phyloP scores from a whole-genome alignment of 2,888 invertebrate species.

The Microctonus aethiopoides region DNA sequence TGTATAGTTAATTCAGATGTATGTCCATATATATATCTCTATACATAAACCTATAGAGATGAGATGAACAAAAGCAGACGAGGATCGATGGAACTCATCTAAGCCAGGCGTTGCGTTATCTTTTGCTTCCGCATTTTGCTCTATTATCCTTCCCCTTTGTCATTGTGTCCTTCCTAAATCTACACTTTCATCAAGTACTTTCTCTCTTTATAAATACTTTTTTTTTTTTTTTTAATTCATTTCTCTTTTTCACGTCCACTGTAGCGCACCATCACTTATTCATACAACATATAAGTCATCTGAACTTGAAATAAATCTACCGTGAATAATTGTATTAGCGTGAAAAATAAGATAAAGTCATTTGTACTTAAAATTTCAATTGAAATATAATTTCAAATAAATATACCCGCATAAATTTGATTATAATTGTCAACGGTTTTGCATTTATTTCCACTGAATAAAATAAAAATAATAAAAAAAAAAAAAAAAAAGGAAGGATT shows the following conservation, averaged over 20 bases:
- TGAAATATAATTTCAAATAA: not conserved
- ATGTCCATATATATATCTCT: constrained; percentile 30
- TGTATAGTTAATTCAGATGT: constrained; percentile 60
- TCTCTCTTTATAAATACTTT: too few species aligned
- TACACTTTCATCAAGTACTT: too few species aligned
- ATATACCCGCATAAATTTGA: constrained; percentile 21
- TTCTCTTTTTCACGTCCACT: not conserved
- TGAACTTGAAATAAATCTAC: constrained; percentile 12
- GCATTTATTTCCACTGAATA: constrained; percentile 22
- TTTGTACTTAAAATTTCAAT: too few species aligned
- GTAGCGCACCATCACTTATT: not conserved
- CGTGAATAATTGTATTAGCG: not conserved
- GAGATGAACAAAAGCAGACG: constrained; percentile 56
- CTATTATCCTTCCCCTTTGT: constrained; percentile 33
- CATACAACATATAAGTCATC: not conserved
- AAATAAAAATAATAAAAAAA: constrained; percentile 21
- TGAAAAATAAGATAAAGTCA: constrained; percentile 7
- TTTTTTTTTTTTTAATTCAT: too few species aligned
- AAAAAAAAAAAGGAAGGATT: constrained; percentile 23
- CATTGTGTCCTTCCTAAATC: too few species aligned
- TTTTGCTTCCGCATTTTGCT: constrained; percentile 55
- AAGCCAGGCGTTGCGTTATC: constrained; percentile 56
- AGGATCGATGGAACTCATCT: constrained; percentile 58
- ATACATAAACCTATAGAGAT: constrained; percentile 18
- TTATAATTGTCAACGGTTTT: constrained; percentile 34